Evolutionary conservation across 35 echinoderm and acorn worm species (phyloP), one percentile per base, ranked within the genome.

Genomic region (Holothuria glaberrima): DNA sequence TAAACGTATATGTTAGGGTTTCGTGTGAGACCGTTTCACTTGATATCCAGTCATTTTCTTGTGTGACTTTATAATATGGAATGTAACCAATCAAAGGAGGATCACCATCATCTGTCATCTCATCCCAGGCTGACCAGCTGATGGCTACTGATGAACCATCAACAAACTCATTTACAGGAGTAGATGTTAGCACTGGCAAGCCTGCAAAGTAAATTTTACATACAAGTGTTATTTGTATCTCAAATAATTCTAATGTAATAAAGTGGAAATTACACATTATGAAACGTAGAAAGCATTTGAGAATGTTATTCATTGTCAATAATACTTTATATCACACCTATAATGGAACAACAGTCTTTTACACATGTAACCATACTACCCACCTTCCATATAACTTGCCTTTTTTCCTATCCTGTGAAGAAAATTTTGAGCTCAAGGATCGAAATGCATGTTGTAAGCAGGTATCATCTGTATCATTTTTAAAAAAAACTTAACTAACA

Each of bases 31-130:
- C 59, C 30, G 0, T 36, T 20, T 0, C 4, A 20, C n/a, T 0
- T 4, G 19, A 18, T 0, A 29, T 9, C 59, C 54, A 62, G 0
- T 0, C 29, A 41, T 14, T 61, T 1, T 30, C 32, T 41, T 3
- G 22, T 31, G 30, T 61, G 0, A 44, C 0, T 62, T 34, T 76
- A 14, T 48, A 45, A 31, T 89, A 77, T 0, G 75, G 48, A 48
- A 59, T 0, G 4, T 89, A 89, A 57, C 71, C 57, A 54, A 89
- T 32, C 45, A 89, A 13, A 30, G 88, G 88, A 17, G 69, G 69
- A 89, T 89, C 88, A 32, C 88, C 88, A 38, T 44, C 71, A 75
- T 52, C 48, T 2, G 45, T 71, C 19, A 7, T 28, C n/a, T 21
- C 48, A 2, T 70, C 33, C 86, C 86, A 88, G 12, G 64, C 31